Percentiles rank a stretch among this genome's conserved stretches.
Evolutionary conservation across 2,888 invertebrate species (phyloP).

Genomic region (Caenorhabditis sinica): DNA sequence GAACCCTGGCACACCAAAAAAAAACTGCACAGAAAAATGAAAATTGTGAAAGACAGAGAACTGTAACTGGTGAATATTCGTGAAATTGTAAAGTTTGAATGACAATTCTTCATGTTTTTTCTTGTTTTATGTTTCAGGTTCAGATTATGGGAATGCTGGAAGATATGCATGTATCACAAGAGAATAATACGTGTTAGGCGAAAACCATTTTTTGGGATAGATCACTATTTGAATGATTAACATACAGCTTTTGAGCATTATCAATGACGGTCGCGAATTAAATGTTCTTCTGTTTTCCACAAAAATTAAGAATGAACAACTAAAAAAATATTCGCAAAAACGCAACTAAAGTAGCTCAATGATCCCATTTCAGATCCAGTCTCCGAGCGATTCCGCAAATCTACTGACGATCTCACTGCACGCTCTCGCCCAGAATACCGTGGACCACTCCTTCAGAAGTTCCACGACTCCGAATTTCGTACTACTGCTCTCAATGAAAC

Average conservation of each 20-base stretch:
- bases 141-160: background rate
- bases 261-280: no score
- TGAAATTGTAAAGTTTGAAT: constrained; percentile 33
- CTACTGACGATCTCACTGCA: constrained; percentile 77
- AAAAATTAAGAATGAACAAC: background rate
- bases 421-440: constrained; percentile 78
- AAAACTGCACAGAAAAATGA: constrained; percentile 3
- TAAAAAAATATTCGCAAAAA: background rate
- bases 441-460: constrained; percentile 83
- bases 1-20: constrained; percentile 26
- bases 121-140: constrained; percentile 8
- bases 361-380: constrained; percentile 52
- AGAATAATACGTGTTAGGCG: background rate
- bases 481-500: constrained; percentile 67
- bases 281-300: no score
- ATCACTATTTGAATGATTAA: no score
- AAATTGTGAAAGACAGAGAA: constrained; percentile 21
- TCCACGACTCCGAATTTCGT: constrained; percentile 81
- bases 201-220: background rate
- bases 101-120: constrained; percentile 37
- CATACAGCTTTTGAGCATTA: no score
- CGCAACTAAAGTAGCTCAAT: background rate
- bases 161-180: background rate
- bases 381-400: constrained; percentile 77
- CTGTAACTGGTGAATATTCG: constrained; percentile 49